These are phyloP conservation scores for Asobara japonica DNA, from an alignment of 1,140 invertebrate species.

Conservation along the genomic window DNA sequence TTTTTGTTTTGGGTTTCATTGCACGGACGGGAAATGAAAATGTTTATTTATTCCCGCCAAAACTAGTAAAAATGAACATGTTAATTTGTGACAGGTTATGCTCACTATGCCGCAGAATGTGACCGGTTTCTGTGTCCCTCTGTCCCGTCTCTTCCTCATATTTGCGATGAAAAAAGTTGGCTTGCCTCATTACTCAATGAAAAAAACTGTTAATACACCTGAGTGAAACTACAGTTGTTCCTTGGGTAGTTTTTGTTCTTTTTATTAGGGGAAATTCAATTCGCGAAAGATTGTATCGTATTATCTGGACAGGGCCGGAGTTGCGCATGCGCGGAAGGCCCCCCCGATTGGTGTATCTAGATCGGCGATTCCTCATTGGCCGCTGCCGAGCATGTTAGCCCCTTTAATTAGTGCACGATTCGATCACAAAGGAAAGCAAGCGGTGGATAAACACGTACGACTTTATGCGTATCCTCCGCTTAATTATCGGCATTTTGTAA, in stretches of 20 bases:
- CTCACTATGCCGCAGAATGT: not conserved
- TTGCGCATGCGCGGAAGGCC: slow-evolving; percentile 17
- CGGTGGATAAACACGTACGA: slow-evolving; percentile 6
- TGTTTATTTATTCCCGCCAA: not conserved
- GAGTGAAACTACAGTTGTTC: not conserved
- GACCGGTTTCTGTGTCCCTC: slow-evolving; percentile 2
- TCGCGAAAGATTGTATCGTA: not conserved
- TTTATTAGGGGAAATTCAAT: not conserved
- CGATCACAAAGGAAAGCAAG: slow-evolving; percentile 19
- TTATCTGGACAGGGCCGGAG: not conserved
- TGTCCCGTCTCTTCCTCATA: not conserved
- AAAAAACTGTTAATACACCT: slow-evolving; percentile 1
- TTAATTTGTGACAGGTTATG: not conserved
- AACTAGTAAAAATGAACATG: not conserved
- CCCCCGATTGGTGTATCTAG: slow-evolving; percentile 24
- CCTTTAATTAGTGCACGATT: slow-evolving; percentile 34
- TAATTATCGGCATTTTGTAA: slow-evolving; percentile 37
- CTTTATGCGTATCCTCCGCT: slow-evolving; percentile 19
- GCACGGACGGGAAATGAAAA: too few relatives aligned
- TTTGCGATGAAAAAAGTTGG: not conserved
- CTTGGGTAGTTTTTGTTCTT: slow-evolving; percentile 21
- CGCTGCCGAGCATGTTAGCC: slow-evolving; percentile 25
- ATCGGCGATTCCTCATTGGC: slow-evolving; percentile 22
- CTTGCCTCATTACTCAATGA: not conserved
- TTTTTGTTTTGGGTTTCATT: too few relatives aligned